Evolutionary conservation across 2,113 vertebrate genomes (phyloP), one percentile per base, ranked within the genome.

Genomic region (Leptobrachium ailaonicum): DNA sequence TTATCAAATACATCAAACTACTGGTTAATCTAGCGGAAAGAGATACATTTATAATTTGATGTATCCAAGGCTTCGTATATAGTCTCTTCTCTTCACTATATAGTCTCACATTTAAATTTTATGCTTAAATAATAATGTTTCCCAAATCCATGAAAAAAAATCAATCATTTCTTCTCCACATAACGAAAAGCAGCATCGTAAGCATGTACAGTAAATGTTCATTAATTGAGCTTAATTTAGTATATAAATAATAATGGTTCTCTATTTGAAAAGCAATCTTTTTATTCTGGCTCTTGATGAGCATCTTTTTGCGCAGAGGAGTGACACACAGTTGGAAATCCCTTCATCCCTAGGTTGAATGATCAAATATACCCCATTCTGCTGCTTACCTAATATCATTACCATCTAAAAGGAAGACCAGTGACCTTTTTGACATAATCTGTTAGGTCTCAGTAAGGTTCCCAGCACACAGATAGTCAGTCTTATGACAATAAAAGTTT

Each of bases 361-460:
- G 72, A 81, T 81, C 79, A 80, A 80, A 80, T 67, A 80, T 73
- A 71, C 58, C 78, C 78, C 68, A 42, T 75, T 71, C 6, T 58
- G 71, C 44, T 74, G 74, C 64, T 81, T 42, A 32, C 64, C 54
- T 75, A 69, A 81, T 69, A 74, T 62, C 71, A 81, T 81, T 81
- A 75, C 71, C 79, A 81, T 81, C 67, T 75, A 47, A 75, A 81
- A 81, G 73, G 72, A 47, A 20, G 50, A n/a, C 66, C 64, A 62
- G 66, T 81, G 79, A 75, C 79, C 79, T 81, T 14, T 81, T 71
- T 81, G 64, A 81, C 79, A 81, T 73, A 62, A 74, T 74, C 50
- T 81, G 60, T 80, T 53, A 53, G 66, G 67, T 68, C 75, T 32
- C 69, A 75, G 63, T 62, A 66, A 69, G 44, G 56, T 75, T 74